Conservation (phyloP, 2,113 vertebrate genomes). For the Cranoglanis bouderius region DNA sequence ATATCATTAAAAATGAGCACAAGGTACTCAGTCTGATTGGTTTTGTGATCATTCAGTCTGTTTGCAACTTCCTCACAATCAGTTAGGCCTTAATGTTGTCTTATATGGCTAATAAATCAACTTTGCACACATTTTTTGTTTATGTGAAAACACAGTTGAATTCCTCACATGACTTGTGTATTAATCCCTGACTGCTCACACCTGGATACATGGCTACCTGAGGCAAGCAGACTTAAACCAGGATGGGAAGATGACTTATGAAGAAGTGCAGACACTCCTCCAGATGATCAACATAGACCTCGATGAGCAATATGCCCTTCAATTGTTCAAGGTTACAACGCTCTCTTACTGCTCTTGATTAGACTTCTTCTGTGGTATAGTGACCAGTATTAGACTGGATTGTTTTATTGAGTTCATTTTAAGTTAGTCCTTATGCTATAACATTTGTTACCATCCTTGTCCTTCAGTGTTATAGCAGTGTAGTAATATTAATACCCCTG, state of each 20-base stretch:
- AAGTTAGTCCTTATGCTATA: background rate
- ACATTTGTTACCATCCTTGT: background rate
- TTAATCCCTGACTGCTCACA: constrained; percentile 66
- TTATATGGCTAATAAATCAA: background rate
- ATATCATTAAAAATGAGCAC: background rate
- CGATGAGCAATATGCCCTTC: constrained; percentile 84
- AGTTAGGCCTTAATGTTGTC: background rate
- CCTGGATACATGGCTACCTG: constrained; percentile 90
- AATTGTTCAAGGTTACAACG: constrained; percentile 85
- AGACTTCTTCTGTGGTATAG: background rate
- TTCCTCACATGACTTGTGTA: background rate
- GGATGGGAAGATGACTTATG: constrained; percentile 93
- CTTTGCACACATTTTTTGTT: background rate
- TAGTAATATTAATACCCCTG: background rate
- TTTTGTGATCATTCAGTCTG: background rate
- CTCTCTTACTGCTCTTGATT: background rate
- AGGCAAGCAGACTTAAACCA: constrained; percentile 85
- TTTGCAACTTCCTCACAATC: background rate
- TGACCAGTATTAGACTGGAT: background rate
- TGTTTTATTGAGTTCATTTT: background rate
- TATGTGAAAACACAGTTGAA: background rate
- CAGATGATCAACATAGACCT: constrained; percentile 93
- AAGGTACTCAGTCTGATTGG: background rate
- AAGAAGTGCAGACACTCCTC: constrained; percentile 88
- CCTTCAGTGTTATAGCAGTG: background rate